Evolutionary conservation across 2,113 vertebrate genomes (phyloP).

Genomic region (Ceuthmochares aereus): DNA sequence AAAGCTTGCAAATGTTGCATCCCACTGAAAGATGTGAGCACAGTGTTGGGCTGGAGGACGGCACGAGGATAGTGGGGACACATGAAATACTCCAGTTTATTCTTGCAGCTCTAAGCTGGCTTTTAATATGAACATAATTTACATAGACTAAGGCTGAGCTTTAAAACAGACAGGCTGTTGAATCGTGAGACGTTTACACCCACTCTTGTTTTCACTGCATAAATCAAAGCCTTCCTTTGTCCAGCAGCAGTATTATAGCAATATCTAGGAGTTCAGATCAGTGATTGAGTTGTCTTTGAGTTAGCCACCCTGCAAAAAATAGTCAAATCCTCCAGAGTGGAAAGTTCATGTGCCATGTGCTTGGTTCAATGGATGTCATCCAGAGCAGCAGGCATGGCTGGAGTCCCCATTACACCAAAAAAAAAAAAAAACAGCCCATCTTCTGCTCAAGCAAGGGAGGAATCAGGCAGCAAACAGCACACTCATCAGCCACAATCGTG

Average conservation of each 20-base stretch:
- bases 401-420: fast-evolving
- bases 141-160: not conserved
- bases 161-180: conserved; percentile 47
- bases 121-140: conserved; percentile 13
- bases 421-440: not conserved
- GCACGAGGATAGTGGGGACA: fast-evolving
- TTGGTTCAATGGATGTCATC: not conserved
- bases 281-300: conserved; percentile 3
- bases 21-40: not conserved
- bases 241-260: not conserved
- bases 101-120: not conserved
- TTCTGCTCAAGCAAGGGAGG: fast-evolving
- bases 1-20: conserved; percentile 17
- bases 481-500: not conserved
- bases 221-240: conserved; percentile 65
- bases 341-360: not conserved
- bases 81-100: not conserved
- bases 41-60: not conserved
- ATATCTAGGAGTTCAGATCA: not conserved
- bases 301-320: not conserved
- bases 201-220: conserved; percentile 57
- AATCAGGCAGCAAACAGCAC: not conserved
- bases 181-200: conserved; percentile 60
- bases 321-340: not conserved
- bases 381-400: not conserved